phyloP scores from a whole-genome alignment of 2,888 invertebrate genomes.

The Neoascia interrupta region DNA sequence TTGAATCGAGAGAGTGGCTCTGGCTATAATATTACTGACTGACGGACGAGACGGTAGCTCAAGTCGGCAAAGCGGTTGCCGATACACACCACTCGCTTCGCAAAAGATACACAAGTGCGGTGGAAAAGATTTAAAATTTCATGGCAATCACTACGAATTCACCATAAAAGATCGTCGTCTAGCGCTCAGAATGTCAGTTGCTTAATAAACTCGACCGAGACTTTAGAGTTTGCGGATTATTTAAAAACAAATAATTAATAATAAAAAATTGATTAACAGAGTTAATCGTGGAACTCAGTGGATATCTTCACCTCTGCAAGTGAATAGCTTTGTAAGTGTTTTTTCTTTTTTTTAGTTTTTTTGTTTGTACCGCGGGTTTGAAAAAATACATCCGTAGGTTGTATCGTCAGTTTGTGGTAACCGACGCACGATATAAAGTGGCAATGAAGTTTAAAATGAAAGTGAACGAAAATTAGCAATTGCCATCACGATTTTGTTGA shows the following conservation, averaged over 20 bases:
- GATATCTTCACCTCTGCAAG: slow-evolving; percentile 27
- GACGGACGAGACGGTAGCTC: slow-evolving; percentile 31
- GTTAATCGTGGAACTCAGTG: slow-evolving; percentile 21
- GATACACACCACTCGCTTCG: slow-evolving; percentile 29
- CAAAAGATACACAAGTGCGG: slow-evolving; percentile 50
- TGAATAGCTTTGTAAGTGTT: slow-evolving; percentile 54
- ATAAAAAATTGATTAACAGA: too few species aligned
- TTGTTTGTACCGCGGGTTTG: too few species aligned
- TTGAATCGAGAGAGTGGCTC: slow-evolving; percentile 46
- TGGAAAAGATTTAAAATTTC: slow-evolving; percentile 64
- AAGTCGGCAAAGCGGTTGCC: slow-evolving; percentile 33
- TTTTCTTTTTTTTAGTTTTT: too few species aligned
- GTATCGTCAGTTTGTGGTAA: too few species aligned
- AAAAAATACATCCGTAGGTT: too few species aligned
- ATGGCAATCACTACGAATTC: slow-evolving; percentile 76
- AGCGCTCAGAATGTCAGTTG: slow-evolving; percentile 78
- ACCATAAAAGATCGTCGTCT: slow-evolving; percentile 78
- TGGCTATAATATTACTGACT: slow-evolving; percentile 38
- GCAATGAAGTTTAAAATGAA: slow-evolving; percentile 35
- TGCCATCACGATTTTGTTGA: slow-evolving; percentile 36
- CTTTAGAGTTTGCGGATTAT: slow-evolving; percentile 67
- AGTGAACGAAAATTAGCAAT: slow-evolving; percentile 27
- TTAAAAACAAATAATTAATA: not conserved
- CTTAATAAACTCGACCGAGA: slow-evolving; percentile 74
- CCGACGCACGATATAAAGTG: too few species aligned